Percentiles rank a stretch among this genome's conserved stretches.
phyloP scores from a whole-genome alignment of 2,797 vertebrate genomes.

The Tachyglossus aculeatus region DNA sequence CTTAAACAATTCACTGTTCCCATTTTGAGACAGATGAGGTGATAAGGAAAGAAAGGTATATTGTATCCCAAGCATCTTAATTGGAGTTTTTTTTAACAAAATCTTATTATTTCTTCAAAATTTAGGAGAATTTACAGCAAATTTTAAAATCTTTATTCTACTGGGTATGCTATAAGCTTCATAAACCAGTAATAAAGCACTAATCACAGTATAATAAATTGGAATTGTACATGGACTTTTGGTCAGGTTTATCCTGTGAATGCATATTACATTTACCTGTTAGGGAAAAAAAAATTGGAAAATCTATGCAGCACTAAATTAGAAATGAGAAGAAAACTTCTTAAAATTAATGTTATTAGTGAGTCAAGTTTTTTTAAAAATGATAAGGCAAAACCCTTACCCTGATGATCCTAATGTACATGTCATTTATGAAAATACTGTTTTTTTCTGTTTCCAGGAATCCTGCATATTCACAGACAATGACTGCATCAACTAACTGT shows the following conservation, averaged over 20 bases:
- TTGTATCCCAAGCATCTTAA: background rate
- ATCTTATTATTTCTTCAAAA: background rate
- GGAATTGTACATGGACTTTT: slow-evolving; percentile 34
- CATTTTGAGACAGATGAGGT: slow-evolving; percentile 14
- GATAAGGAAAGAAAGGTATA: background rate
- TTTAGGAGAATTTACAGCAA: background rate
- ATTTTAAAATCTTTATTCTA: background rate
- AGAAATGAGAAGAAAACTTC: slow-evolving; percentile 45
- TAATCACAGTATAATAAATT: slow-evolving; percentile 14
- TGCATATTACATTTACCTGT: slow-evolving; percentile 32
- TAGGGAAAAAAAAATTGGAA: slow-evolving; percentile 52
- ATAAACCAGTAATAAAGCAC: background rate
- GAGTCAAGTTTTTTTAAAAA: slow-evolving; percentile 38
- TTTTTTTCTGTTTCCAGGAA: background rate
- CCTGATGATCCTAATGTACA: slow-evolving; percentile 43
- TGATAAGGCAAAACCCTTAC: slow-evolving; percentile 39
- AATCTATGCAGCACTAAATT: slow-evolving; percentile 46
- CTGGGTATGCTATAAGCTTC: background rate
- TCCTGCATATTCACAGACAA: background rate
- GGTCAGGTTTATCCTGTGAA: slow-evolving; percentile 34
- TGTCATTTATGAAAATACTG: slow-evolving; percentile 24
- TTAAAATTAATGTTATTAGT: slow-evolving; percentile 46
- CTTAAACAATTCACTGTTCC: background rate
- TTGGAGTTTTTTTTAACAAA: background rate
- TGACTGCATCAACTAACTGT: slow-evolving; percentile 1